Evolutionary conservation across 1,140 invertebrate genomes (phyloP).

Genomic region (Melanaphis sacchari): DNA sequence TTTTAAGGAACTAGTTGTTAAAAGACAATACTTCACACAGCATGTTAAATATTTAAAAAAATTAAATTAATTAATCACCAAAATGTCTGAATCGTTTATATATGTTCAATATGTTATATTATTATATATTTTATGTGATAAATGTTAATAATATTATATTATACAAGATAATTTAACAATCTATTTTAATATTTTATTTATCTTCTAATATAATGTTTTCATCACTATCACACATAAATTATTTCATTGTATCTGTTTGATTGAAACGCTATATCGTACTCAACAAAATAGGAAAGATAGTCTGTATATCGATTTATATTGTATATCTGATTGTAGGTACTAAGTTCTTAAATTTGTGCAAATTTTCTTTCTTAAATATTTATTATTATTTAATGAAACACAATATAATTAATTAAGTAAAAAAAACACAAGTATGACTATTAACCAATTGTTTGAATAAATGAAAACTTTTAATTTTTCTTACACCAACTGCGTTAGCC

Average conservation of each 20-base stretch:
- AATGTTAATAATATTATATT: neutral
- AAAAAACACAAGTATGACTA: conserved; percentile 5
- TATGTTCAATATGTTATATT: neutral
- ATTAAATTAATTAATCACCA: neutral
- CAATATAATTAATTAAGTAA: conserved; percentile 24
- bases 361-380: neutral
- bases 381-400: neutral
- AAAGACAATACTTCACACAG: too few relatives aligned
- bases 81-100: too few relatives aligned
- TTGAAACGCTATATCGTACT: neutral
- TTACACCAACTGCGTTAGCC: neutral
- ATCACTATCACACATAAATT: neutral
- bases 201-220: neutral
- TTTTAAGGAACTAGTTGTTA: neutral
- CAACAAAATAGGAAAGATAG: neutral
- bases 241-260: neutral
- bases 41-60: neutral
- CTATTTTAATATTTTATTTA: neutral
- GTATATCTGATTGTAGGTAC: too few relatives aligned
- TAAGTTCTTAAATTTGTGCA: neutral
- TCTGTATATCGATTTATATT: neutral
- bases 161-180: neutral
- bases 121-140: neutral
- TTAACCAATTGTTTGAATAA: conserved; percentile 37
- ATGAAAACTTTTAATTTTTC: conserved; percentile 35